phyloP scores from a whole-genome alignment of 2,113 vertebrate species.

The Indri indri region DNA sequence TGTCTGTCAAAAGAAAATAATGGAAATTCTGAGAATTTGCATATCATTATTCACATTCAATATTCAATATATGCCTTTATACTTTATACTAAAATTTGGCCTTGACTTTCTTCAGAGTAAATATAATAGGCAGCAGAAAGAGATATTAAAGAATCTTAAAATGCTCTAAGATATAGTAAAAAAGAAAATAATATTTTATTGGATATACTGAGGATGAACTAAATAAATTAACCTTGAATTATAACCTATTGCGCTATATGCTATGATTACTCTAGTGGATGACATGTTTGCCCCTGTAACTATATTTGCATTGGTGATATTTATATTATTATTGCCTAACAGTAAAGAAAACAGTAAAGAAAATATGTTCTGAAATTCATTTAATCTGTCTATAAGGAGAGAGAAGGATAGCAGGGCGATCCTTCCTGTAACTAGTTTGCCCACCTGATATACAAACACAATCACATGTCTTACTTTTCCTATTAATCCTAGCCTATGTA shows the following conservation, averaged over 20 bases:
- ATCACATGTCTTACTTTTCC: neutral
- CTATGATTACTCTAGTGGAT: neutral
- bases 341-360: neutral
- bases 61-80: neutral
- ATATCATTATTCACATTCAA: neutral
- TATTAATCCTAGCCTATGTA: neutral
- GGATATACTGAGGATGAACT: neutral
- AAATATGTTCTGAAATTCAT: neutral
- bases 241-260: neutral
- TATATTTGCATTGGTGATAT: neutral
- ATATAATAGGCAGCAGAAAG: neutral
- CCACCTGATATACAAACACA: neutral
- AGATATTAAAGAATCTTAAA: neutral
- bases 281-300: neutral
- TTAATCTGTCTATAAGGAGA: neutral
- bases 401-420: accelerated
- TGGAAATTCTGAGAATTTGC: neutral
- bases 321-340: neutral
- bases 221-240: neutral
- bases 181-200: neutral
- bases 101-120: neutral
- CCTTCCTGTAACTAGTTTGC: neutral
- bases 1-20: neutral
- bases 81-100: neutral
- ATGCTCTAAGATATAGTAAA: neutral